Evolutionary conservation across 2,113 vertebrate genomes (phyloP).

Genomic region (Epinephelus moara): DNA sequence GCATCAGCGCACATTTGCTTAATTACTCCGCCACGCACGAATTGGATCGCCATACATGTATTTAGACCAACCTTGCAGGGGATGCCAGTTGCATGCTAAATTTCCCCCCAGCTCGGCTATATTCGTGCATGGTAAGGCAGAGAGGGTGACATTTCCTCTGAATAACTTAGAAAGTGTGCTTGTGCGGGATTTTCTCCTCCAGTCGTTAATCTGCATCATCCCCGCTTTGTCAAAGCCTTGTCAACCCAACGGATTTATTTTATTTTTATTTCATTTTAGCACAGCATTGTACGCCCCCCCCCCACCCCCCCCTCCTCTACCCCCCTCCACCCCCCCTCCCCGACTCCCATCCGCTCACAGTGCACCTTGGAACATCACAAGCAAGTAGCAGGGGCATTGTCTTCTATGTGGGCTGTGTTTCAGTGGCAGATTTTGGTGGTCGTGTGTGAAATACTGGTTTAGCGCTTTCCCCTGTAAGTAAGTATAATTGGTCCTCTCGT

Average conservation of each 20-base stretch:
- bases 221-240: slow-evolving; percentile 71
- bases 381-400: slow-evolving; percentile 62
- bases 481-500: slow-evolving; percentile 66
- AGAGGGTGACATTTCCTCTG: slow-evolving; percentile 57
- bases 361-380: slow-evolving; percentile 59
- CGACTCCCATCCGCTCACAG: slow-evolving; percentile 30
- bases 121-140: slow-evolving; percentile 15
- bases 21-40: slow-evolving; percentile 77
- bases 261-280: slow-evolving; percentile 53
- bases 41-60: slow-evolving; percentile 68
- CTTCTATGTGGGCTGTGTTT: slow-evolving; percentile 50
- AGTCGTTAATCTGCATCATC: slow-evolving; percentile 75
- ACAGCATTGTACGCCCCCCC: slow-evolving; percentile 35
- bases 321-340: neutral
- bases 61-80: slow-evolving; percentile 51
- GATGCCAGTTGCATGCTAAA: slow-evolving; percentile 76
- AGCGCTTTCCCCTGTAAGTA: slow-evolving; percentile 53
- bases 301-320: neutral
- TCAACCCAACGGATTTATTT: slow-evolving; percentile 73
- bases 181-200: slow-evolving; percentile 70
- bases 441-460: slow-evolving; percentile 63
- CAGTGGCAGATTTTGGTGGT: slow-evolving; percentile 49
- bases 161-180: slow-evolving; percentile 79
- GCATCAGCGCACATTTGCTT: slow-evolving; percentile 74
- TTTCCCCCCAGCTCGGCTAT: slow-evolving; percentile 37